Base-by-base conservation (phyloP, 2,888 invertebrate species). In the Sylvicola fuscatus region DNA sequence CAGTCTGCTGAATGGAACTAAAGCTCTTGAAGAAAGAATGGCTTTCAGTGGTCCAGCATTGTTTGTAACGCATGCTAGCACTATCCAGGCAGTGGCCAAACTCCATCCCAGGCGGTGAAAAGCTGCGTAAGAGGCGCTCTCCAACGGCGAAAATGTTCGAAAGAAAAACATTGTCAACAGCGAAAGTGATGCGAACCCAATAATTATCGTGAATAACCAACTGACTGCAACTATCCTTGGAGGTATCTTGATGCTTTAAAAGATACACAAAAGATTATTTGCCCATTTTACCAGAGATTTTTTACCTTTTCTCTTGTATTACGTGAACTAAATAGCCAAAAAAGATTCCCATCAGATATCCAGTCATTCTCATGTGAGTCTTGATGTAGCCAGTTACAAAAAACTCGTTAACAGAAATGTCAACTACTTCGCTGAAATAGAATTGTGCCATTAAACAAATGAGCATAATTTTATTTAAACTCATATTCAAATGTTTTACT, bases 341-440 rank as follows among this genome's bases (percentile, higher is more conserved):
- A 11, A 73, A 44, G 33, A 79, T 50, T 4, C 78, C 79, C 47
- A 75, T 62, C 39, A 70, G 67, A 47, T 78, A 78, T 0, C 72
- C 66, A n/a, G 66, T 66, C 43, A 75, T 71, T 47, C 76, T 66
- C 72, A 77, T 75, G 43, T 78, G 77, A 0, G 78, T 78, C 50
- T 74, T 77, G n/a, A 76, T 70, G 44, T 78, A 78, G 1, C 65
- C 67, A 38, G 61, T 65, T 30, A 62, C 62, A 47, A 75, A 79
- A 45, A 72, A 78, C 35, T 53, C 54, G 46, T 77, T 77, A 2
- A 58, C 55, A 3, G 67, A 62, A 26, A 78, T 61, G 45, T 78
- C 76, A 26, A 61, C 56, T 13, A 75, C 58, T 53, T 77, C 75
- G 42, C 77, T 79, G 53, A 27, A 27, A n/a, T n/a, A n/a, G n/a